Evolutionary conservation across 2,797 vertebrate species (phyloP).

Genomic region (Synanceia verrucosa): DNA sequence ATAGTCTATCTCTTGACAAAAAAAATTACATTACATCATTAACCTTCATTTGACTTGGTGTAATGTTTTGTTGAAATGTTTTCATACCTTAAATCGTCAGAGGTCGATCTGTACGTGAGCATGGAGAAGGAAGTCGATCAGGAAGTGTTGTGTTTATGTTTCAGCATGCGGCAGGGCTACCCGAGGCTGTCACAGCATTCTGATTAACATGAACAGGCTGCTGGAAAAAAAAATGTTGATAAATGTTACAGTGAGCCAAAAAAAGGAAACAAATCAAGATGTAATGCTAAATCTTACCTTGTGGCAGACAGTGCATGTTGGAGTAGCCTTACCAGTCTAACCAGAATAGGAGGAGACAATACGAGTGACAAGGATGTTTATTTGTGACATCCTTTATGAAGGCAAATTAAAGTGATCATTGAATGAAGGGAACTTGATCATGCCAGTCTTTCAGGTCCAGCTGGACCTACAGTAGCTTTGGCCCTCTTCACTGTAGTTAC

Average conservation of each 20-base stretch:
- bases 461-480: no score
- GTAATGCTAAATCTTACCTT: not conserved
- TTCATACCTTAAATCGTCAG: not conserved
- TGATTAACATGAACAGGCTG: no score
- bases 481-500: no score
- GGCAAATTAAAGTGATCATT: no score
- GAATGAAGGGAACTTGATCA: not conserved
- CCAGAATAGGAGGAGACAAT: no score
- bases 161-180: no score
- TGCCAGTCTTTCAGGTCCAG: not conserved
- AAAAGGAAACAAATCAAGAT: no score
- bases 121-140: not conserved
- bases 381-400: not conserved
- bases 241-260: no score
- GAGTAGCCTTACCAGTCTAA: not conserved
- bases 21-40: no score
- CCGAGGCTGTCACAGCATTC: no score
- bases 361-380: no score
- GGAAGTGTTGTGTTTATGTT: not conserved
- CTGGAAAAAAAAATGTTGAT: no score
- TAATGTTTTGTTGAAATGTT: not conserved
- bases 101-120: not conserved
- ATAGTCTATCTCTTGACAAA: not conserved
- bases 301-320: not conserved
- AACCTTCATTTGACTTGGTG: not conserved